Base-by-base conservation (phyloP, 2,888 invertebrate genomes). In the Cetonia aurata region DNA sequence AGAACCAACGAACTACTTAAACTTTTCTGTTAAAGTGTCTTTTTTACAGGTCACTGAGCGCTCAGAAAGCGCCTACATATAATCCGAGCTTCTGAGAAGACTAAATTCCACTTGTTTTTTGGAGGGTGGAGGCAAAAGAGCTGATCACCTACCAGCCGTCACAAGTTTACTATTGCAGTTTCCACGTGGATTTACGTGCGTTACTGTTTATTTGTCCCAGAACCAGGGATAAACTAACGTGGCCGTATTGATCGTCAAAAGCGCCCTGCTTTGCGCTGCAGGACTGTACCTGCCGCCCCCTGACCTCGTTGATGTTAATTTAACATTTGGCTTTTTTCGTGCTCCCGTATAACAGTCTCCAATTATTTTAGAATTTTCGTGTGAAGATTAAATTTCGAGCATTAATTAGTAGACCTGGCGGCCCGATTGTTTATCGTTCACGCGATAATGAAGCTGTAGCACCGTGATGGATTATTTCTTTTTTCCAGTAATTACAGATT, bases 91-190 rank as follows among this genome's bases (percentile, higher is more conserved):
- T n/a, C n/a, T n/a, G n/a, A n/a, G n/a, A n/a, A n/a, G n/a, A n/a
- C n/a, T n/a, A n/a, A n/a, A n/a, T n/a, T n/a, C n/a, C n/a, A n/a
- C n/a, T n/a, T n/a, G n/a, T n/a, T n/a, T n/a, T n/a, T n/a, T n/a
- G n/a, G n/a, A n/a, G n/a, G n/a, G n/a, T n/a, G n/a, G n/a, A n/a
- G n/a, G n/a, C n/a, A n/a, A n/a, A n/a, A n/a, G n/a, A n/a, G n/a
- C n/a, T n/a, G n/a, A n/a, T n/a, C n/a, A n/a, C n/a, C n/a, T n/a
- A n/a, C n/a, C n/a, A n/a, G n/a, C n/a, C n/a, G n/a, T n/a, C n/a
- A n/a, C 4, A 19, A 31, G 6, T 31, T 10, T 78, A 77, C 76
- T 77, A 13, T 44, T 44, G 6, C 44, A 44, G 44, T 44, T 44
- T 44, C 1, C 1, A 13, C 44, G 44, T 44, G 44, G 13, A 44